These are phyloP conservation scores for Polyergus mexicanus DNA, from an alignment of 1,140 invertebrate species.

Conservation along the genomic window DNA sequence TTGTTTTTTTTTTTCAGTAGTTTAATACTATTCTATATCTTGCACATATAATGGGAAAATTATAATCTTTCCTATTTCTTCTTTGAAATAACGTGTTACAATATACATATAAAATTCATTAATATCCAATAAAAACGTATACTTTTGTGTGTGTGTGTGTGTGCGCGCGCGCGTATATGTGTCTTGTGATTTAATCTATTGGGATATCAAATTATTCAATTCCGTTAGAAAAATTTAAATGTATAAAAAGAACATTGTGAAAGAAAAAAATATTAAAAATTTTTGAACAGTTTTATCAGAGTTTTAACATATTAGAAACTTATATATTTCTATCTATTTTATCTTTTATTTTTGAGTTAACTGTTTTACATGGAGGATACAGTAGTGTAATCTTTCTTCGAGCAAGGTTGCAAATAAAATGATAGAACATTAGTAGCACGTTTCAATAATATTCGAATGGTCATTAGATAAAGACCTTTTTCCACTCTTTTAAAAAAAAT, in stretches of 20 bases:
- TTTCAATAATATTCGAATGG: not conserved
- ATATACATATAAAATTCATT: not conserved
- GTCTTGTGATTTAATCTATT: not conserved
- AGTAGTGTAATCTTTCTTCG: not conserved
- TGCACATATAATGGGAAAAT: not conserved
- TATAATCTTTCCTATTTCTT: not conserved
- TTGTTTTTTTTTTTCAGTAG: not conserved
- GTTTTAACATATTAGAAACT: not conserved
- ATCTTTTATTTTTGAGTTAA: not conserved
- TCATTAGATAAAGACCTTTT: not conserved
- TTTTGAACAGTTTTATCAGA: not conserved
- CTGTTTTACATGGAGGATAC: not conserved
- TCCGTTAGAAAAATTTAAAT: conserved; percentile 1
- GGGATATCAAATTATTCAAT: not conserved
- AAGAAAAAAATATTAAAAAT: conserved; percentile 1
- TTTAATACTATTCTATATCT: not conserved
- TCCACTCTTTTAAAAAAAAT: not conserved
- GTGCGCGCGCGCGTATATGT: not conserved
- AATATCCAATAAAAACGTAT: not conserved
- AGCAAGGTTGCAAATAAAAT: not conserved
- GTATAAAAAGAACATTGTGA: not conserved
- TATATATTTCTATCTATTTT: not conserved
- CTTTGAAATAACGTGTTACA: not conserved
- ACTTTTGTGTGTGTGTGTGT: too few relatives aligned
- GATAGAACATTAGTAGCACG: not conserved